phyloP scores from a whole-genome alignment of 2,888 invertebrate species.

The Drosophila barbarae region DNA sequence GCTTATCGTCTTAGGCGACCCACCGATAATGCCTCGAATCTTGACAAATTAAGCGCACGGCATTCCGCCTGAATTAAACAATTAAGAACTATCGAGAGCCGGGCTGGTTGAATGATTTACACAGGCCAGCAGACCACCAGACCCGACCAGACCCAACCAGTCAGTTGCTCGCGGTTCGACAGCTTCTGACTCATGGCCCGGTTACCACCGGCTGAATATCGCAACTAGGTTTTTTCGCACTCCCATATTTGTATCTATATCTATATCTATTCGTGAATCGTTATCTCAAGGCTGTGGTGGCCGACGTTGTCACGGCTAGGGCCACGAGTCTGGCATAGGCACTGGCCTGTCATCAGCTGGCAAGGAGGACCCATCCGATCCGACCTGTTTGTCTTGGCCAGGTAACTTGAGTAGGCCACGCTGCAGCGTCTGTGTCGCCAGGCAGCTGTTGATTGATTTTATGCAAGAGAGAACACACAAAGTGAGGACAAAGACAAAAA shows the following conservation, averaged over 20 bases:
- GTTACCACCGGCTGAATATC: constrained; percentile 13
- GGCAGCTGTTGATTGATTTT: constrained; percentile 69
- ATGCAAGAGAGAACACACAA: constrained; percentile 53
- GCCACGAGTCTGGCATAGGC: not conserved
- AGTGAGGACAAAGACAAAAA: constrained; percentile 12
- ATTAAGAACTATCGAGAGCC: constrained; percentile 31
- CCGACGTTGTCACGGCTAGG: constrained; percentile 9
- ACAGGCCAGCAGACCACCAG: constrained; percentile 4
- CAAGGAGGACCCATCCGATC: constrained; percentile 5
- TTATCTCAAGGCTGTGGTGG: constrained; percentile 19
- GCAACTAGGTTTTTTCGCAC: constrained; percentile 29
- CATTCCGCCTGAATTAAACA: constrained; percentile 39
- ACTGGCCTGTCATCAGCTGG: constrained; percentile 20
- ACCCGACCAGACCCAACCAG: constrained; percentile 24
- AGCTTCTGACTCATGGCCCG: constrained; percentile 27
- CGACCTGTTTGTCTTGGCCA: constrained; percentile 23
- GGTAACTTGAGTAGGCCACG: constrained; percentile 52
- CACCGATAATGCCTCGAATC: constrained; percentile 26
- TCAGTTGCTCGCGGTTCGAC: constrained; percentile 16
- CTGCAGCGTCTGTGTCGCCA: constrained; percentile 19
- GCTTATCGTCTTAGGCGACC: constrained; percentile 30
- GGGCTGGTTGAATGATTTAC: constrained; percentile 8
- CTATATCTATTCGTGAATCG: constrained; percentile 20
- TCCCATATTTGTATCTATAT: constrained; percentile 26
- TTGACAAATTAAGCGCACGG: constrained; percentile 45